A percentile compares a stretch with the other conserved stretches of the same genome.
Evolutionary conservation across 2,888 invertebrate species (phyloP).

Genomic region (Willowsia nigromaculata): DNA sequence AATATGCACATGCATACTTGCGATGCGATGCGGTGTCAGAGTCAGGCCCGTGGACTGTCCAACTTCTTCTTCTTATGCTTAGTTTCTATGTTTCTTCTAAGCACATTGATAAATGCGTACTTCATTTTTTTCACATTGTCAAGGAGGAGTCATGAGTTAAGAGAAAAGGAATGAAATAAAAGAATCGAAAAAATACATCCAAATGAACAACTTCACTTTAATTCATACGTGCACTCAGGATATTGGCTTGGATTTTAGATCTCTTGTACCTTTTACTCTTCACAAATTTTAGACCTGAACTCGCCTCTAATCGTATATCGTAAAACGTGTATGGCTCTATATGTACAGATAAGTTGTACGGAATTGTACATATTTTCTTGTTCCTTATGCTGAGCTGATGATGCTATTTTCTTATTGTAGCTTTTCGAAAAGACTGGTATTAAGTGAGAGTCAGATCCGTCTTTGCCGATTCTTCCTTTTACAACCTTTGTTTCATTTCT

Average conservation of each 20-base stretch:
- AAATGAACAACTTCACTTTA: not conserved
- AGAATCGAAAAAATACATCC: not conserved
- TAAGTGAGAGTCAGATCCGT: constrained; percentile 15
- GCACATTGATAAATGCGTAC: too few relatives aligned
- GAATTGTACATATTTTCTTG: not conserved
- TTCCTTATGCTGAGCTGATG: not conserved
- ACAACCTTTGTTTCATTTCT: not conserved
- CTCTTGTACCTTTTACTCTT: too few relatives aligned
- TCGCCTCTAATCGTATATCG: not conserved
- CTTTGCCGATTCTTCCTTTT: constrained; percentile 5
- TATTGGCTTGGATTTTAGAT: not conserved
- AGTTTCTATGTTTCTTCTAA: not conserved
- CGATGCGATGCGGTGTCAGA: not conserved
- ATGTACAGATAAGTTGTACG: too few relatives aligned
- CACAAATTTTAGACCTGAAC: not conserved
- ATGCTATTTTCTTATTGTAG: constrained; percentile 19
- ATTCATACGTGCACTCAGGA: not conserved
- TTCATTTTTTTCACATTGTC: not conserved
- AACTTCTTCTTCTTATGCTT: not conserved
- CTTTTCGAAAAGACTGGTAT: not conserved
- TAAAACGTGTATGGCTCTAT: too few relatives aligned
- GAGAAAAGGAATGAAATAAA: not conserved
- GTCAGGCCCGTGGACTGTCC: constrained; percentile 6
- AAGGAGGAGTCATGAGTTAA: not conserved
- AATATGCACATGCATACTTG: not conserved